Base-by-base conservation (phyloP, 2,888 invertebrate species). In the Dermolepida albohirtum region DNA sequence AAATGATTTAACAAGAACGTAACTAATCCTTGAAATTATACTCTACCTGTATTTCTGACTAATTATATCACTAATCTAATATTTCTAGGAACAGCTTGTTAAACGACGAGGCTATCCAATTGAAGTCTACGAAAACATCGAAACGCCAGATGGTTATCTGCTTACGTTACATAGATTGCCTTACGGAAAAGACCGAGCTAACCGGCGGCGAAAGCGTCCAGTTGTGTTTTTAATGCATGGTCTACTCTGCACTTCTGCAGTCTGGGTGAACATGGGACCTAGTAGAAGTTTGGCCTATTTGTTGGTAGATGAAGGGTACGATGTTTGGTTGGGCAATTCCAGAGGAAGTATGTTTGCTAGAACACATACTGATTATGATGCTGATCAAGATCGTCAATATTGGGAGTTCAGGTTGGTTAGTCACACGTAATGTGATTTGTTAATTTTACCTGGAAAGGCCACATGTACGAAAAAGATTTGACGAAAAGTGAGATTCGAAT, bases 71-170 rank as follows among this genome's bases (percentile, higher is more conserved):
- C 4, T 22, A 22, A 22, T 2, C 4, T 22, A 4, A 22, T 22
- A 22, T 22, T 22, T 4, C 2, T 22, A 34, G 34, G 34, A 8
- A 8, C 8, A 34, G 34, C 1, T 34, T 1, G 10, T 34, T 34
- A 6, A 34, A 7, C 34, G 34, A 6, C 34, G 10, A 34, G 34
- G 34, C 6, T 34, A 92, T 78, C 86, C 87, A 0, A 78, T 87
- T 0, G 91, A 92, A 81, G 84, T 83, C 11, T 89, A 92, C 78
- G 78, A 79, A 1, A 79, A 80, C 6, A 67, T 91, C 0, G 83
- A 82, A 4, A 96, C 95, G 0, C 79, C 85, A 2, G 95, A 96
- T 84, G 93, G 92, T 1, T 95, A 93, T 77, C 87, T 93, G n/a
- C 83, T 96, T 70, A 86, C 87, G 68, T 74, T 94, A 76, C 93